phyloP scores from a whole-genome alignment of 2,797 vertebrate genomes.

The Galaxias olidus region DNA sequence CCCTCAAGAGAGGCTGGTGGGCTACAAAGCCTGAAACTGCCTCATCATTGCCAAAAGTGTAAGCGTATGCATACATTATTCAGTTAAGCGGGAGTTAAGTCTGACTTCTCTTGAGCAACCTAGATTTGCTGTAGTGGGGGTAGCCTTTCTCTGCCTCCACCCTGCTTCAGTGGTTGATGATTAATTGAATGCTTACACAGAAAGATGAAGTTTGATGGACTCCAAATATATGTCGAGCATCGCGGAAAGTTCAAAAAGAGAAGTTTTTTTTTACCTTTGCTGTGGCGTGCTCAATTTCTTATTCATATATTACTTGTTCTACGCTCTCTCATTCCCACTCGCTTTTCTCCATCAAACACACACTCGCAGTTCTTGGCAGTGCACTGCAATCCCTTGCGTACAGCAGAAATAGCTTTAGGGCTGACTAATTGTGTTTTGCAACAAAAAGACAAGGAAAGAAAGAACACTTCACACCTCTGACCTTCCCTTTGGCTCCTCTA shows the following conservation, averaged over 20 bases:
- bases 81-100: conserved; percentile 84
- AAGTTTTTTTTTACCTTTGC: conserved; percentile 11
- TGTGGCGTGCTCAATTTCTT: conserved; percentile 11
- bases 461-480: conserved; percentile 45
- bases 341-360: neutral
- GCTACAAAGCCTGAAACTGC: conserved; percentile 90
- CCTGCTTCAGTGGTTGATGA: conserved; percentile 22
- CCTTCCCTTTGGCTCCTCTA: conserved; percentile 28
- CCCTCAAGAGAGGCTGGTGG: conserved; percentile 85
- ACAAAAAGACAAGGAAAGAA: conserved; percentile 37
- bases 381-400: conserved; percentile 9
- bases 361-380: conserved; percentile 9
- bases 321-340: neutral
- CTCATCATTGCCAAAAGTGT: conserved; percentile 85
- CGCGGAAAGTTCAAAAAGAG: conserved; percentile 24
- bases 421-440: conserved; percentile 37
- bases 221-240: conserved; percentile 41
- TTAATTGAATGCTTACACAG: conserved; percentile 45
- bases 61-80: conserved; percentile 90
- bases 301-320: conserved; percentile 24
- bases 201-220: conserved; percentile 31
- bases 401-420: conserved; percentile 23
- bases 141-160: neutral
- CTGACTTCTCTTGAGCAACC: conserved; percentile 81
- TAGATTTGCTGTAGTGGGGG: conserved; percentile 69